Evolutionary conservation across 2,888 invertebrate genomes (phyloP), one percentile per base, ranked within the genome.

Genomic region (Melinaea menophilus): DNA sequence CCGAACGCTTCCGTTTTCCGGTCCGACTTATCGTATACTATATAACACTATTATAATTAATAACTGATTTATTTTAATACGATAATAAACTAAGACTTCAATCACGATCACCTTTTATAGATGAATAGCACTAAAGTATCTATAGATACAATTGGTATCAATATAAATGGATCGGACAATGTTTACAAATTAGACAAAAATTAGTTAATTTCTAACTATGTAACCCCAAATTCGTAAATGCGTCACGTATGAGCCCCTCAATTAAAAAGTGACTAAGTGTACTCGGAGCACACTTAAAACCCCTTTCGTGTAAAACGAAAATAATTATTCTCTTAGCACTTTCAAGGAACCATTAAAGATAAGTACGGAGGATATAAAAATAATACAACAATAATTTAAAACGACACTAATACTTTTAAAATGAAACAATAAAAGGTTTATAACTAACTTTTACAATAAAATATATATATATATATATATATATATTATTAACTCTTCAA

Each of bases 1-100:
- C 80, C 88, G 78, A 76, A 75, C 73, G 82, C 82, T 87, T 87
- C 86, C 86, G 81, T 77, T 82, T 85, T 84, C 86, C 85, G 82
- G 76, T 81, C 74, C 76, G 74, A 75, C 75, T 74, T 82, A 81
- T 79, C 76, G 58, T 63, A 56, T 62, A 65, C 59, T 57, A 51
- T 58, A 61, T 55, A 46, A 61, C 57, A 56, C 57, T 46, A 51
- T 55, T 31, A 22, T 22, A 22, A 22, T 22, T 22, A 22, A 22
- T 22, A 22, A 22, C 22, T 22, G 22, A 22, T 22, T 22, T 22
- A 22, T 22, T n/a, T 22, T 22, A 22, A 22, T 1, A 22, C 22
- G 22, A 22, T 22, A 0, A 22, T 22, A 22, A 22, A 22, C 22
- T 22, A 22, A 22, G 22, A 22, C 22, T 1, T 22, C 22, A 22